Base-by-base conservation (phyloP, 2,888 invertebrate species). In the Yponomeuta sedellus region DNA sequence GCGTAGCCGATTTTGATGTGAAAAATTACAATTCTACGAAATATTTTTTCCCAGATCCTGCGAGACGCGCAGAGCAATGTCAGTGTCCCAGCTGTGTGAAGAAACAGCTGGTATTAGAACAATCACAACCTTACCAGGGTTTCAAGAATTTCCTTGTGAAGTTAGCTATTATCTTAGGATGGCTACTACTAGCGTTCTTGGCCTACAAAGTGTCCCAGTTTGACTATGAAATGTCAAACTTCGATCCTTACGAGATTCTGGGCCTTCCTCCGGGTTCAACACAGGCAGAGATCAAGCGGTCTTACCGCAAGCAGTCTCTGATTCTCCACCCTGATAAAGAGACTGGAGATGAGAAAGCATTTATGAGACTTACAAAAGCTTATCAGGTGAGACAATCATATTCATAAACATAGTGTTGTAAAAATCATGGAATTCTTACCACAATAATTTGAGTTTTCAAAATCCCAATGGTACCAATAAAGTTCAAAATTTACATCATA, bases 141-240 rank as follows among this genome's bases (percentile, higher is more conserved):
- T 93, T 96, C 1, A 97, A 97, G 87, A 94, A 96, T 77, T 93
- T 95, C 73, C 91, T 95, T 78, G 95, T 96, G 76, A 97, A 97
- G 91, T 75, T 95, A 69, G 86, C 94, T 19, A 95, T 98, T 66
- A 91, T 97, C 68, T 85, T 93, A 70, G 98, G 98, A 74, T 98
- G 98, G 98, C 88, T 94, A 22, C 83, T 96, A 65, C 92, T 98
- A 73, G 93, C 94, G 66, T 94, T 97, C 69, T 89, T 97, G 74
- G 96, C 97, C 1, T 97, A 97, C 81, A 97, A 97, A 92, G 97
- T 97, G 56, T 98, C 98, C 0, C 97, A 98, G 83, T 97, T 99
- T 90, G 98, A 99, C 82, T 97, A 98, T 89, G 99, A 99, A 91
- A 97, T 98, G 95, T 97, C 97, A 10, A 99, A 99, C 84, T 99